phyloP scores from a whole-genome alignment of 1,140 invertebrate genomes.

The Leptestheria dahalacensis region DNA sequence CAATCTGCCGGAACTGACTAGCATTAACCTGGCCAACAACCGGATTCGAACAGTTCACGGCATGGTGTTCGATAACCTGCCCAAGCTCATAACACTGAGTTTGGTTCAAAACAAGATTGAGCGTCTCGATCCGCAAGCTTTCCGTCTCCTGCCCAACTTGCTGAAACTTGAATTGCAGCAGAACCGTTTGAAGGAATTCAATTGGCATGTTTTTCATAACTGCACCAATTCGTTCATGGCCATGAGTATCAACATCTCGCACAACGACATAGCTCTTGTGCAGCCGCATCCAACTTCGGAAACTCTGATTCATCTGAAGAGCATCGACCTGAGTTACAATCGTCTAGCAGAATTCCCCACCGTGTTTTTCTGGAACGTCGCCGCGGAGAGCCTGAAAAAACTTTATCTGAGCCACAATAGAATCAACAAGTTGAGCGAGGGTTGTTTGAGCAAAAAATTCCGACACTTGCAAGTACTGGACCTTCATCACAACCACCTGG shows the following conservation, averaged over 20 bases:
- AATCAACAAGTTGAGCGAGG: conserved; percentile 48
- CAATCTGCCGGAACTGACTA: conserved; percentile 39
- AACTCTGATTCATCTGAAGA: conserved; percentile 36
- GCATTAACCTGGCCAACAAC: conserved; percentile 52
- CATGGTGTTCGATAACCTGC: conserved; percentile 45
- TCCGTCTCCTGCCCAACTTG: conserved; percentile 48
- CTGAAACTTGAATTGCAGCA: conserved; percentile 52
- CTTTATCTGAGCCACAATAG: conserved; percentile 57
- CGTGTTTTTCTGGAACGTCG: conserved; percentile 38
- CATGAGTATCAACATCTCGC: conserved; percentile 47
- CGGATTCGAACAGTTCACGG: conserved; percentile 40
- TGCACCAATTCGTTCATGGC: conserved; percentile 41
- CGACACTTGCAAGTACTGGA: conserved; percentile 49
- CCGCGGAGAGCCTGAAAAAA: conserved; percentile 40
- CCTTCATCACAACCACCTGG: conserved; percentile 55
- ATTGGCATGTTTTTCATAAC: conserved; percentile 47
- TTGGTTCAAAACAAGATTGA: conserved; percentile 33
- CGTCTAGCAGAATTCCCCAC: conserved; percentile 45
- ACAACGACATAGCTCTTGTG: conserved; percentile 45
- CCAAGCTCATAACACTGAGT: conserved; percentile 48
- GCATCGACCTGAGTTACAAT: conserved; percentile 54
- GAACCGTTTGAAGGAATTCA: conserved; percentile 48
- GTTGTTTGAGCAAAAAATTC: conserved; percentile 45
- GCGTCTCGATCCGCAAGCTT: conserved; percentile 36
- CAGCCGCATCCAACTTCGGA: conserved; percentile 38